These are phyloP conservation scores for Drosophila ambigua DNA, from an alignment of 1,140 invertebrate genomes.

Conservation along the genomic window DNA sequence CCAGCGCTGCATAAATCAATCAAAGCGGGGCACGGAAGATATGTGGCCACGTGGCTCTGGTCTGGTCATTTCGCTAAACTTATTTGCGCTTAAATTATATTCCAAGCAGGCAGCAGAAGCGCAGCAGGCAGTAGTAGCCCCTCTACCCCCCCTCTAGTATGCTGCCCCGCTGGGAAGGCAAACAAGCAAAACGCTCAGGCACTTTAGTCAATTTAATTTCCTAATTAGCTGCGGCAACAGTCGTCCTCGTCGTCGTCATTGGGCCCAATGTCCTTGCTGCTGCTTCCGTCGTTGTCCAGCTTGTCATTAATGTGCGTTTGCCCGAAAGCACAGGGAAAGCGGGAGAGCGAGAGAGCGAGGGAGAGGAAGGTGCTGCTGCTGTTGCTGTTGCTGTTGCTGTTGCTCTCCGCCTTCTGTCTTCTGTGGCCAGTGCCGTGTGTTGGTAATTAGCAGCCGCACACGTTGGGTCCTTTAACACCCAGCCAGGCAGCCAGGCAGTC, in stretches of 20 bases:
- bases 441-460: conserved; percentile 78
- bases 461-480: conserved; percentile 59
- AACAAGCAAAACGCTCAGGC: conserved; percentile 76
- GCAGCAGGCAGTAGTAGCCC: too few species aligned
- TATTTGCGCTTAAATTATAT: conserved; percentile 63
- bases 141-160: too few species aligned
- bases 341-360: too few species aligned
- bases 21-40: not conserved
- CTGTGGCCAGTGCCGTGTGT: conserved; percentile 24
- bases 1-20: conserved; percentile 44
- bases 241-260: conserved; percentile 26
- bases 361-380: conserved; percentile 24
- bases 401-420: too few species aligned
- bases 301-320: conserved; percentile 43
- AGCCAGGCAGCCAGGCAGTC: too few species aligned
- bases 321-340: conserved; percentile 22
- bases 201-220: conserved; percentile 83
- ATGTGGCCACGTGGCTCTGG: conserved; percentile 4
- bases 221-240: conserved; percentile 76
- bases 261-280: not conserved
- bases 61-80: conserved; percentile 46
- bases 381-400: not conserved
- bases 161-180: conserved; percentile 9
- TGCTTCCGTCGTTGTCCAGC: not conserved
- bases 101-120: conserved; percentile 28